Evolutionary conservation across 2,888 invertebrate genomes (phyloP).

Genomic region (Synergus itoensis): DNA sequence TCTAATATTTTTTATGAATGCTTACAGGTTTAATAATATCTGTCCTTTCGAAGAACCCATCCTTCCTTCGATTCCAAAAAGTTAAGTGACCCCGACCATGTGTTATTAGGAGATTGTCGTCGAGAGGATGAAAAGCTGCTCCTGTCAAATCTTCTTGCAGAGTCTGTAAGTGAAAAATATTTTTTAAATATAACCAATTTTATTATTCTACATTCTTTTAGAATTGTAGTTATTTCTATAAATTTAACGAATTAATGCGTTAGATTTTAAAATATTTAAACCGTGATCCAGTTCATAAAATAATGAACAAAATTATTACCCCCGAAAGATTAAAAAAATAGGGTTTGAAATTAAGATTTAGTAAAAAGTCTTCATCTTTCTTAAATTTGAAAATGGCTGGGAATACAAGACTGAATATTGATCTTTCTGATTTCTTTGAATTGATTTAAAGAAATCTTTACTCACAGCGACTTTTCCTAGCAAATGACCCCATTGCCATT

Average conservation of each 20-base stretch:
- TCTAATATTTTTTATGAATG: conserved; percentile 4
- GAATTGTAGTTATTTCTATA: neutral
- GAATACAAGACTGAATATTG: neutral
- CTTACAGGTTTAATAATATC: conserved; percentile 91
- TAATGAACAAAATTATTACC: neutral
- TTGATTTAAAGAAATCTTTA: conserved; percentile 56
- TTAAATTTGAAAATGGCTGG: neutral
- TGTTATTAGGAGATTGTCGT: conserved; percentile 94
- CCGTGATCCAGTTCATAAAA: neutral
- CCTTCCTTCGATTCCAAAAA: conserved; percentile 95
- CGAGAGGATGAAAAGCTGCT: conserved; percentile 93
- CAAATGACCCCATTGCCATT: conserved; percentile 96
- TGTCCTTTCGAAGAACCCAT: conserved; percentile 93
- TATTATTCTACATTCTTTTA: neutral
- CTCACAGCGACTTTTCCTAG: conserved; percentile 95
- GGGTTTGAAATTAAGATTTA: neutral
- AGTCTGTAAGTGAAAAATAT: conserved; percentile 81
- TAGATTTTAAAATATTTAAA: neutral
- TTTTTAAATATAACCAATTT: neutral
- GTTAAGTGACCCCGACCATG: conserved; percentile 95
- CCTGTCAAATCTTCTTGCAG: conserved; percentile 93
- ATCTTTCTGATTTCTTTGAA: conserved; percentile 15
- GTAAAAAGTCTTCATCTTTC: neutral
- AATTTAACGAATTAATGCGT: too few species aligned
- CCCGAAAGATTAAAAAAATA: neutral